Evolutionary conservation across 2,797 vertebrate species (phyloP), one percentile per base, ranked within the genome.

Genomic region (Phataginus tetradactyla): DNA sequence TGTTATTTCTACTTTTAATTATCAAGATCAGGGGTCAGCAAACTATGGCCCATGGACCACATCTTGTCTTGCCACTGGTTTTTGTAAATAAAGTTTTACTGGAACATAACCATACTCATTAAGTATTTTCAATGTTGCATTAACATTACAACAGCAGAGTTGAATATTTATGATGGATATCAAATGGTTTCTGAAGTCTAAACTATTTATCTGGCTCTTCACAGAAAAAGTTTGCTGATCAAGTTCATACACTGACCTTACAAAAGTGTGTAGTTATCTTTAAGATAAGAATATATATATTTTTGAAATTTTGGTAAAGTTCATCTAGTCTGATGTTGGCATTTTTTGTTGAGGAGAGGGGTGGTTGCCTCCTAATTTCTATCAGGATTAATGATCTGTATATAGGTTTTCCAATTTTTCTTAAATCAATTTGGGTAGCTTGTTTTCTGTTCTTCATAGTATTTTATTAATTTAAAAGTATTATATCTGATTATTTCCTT

Each of bases 391-490:
- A 83, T 81, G 27, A 86, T 64, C 69, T 71, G 49, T 23, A 87
- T 11, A 37, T 49, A 89, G 55, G 18, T 32, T 69, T 87, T 72
- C 55, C 29, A 72, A 51, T 51, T 71, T 93, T 68, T 78, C 63
- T 79, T 74, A 80, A 68, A 77, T 68, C 86, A 57, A 39, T 91
- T 39, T 77, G 53, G 37, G 23, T 55, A 79, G 23, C 53, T 78
- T 37, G 11, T 53, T 59, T 21, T 27, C 71, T 84, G 89, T 72
- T 84, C 57, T 83, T 69, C 63, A 57, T 15, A 79, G 21, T 17
- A 92, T 37, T 75, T 37, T 72, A 32, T 61, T 72, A 94, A 66
- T 64, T 72, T 81, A 49, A 91, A 94, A 87, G 51, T 71, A 34
- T 66, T 57, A 68, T 45, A 89, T 25, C 37, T 71, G n/a, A 71